These are phyloP conservation scores for Lamprotornis superbus DNA, from an alignment of 2,113 vertebrate species.

Conservation along the genomic window DNA sequence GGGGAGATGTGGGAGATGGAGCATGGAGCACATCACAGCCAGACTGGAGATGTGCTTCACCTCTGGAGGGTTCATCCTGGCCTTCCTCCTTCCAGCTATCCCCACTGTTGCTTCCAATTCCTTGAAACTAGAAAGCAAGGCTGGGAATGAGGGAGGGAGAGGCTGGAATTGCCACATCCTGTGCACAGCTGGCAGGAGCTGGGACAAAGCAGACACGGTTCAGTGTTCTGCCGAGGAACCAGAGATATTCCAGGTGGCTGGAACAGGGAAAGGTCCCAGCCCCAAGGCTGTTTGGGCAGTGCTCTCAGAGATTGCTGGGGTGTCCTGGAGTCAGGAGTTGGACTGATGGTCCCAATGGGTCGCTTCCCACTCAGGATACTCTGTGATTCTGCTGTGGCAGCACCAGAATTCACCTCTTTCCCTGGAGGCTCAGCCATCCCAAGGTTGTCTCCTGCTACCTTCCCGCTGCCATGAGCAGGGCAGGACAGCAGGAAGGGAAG, in stretches of 20 bases:
- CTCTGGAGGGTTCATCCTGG: background rate
- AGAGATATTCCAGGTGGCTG: background rate
- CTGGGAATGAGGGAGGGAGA: background rate
- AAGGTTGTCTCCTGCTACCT: background rate
- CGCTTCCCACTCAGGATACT: background rate
- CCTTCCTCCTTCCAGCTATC: background rate
- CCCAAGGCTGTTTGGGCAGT: background rate
- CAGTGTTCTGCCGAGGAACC: background rate
- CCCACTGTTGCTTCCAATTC: background rate
- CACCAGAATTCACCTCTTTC: background rate
- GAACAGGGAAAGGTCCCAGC: background rate
- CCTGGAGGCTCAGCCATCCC: background rate
- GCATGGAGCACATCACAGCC: fast-evolving
- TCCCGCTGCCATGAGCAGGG: background rate
- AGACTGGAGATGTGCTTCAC: background rate
- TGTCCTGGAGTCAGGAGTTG: background rate
- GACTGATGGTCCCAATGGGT: background rate
- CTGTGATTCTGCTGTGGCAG: background rate
- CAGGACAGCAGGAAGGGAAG: background rate
- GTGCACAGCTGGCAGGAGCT: background rate
- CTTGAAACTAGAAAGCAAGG: background rate
- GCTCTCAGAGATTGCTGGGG: background rate
- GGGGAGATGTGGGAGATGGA: background rate
- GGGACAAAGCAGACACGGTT: background rate
- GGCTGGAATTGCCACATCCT: background rate